Percentiles rank a stretch among this genome's conserved stretches.
Conservation (phyloP, 2,888 invertebrate genomes). For the Taphrorychus bicolor region DNA sequence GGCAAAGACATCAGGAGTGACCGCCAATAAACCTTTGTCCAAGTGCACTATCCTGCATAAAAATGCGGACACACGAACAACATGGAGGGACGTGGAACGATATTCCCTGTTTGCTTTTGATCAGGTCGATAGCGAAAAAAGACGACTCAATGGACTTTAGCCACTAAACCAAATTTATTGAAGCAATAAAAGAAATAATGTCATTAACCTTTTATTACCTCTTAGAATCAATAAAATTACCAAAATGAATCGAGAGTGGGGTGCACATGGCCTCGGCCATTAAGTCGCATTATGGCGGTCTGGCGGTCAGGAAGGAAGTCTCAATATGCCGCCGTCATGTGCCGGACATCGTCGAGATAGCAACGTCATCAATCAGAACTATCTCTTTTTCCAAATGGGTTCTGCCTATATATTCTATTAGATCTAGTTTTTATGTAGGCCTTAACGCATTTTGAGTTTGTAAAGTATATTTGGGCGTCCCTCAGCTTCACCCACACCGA, state of each 20-base stretch:
- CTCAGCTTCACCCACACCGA: slow-evolving; percentile 11
- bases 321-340: slow-evolving; percentile 58
- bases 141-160: background rate
- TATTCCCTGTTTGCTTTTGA: slow-evolving; percentile 13
- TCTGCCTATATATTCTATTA: slow-evolving; percentile 46
- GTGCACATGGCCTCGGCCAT: slow-evolving; percentile 49
- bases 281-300: slow-evolving; percentile 52
- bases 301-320: slow-evolving; percentile 58
- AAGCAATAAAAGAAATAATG: slow-evolving; percentile 16
- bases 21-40: slow-evolving; percentile 40
- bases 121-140: background rate
- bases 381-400: slow-evolving; percentile 53
- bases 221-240: slow-evolving; percentile 48
- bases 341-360: slow-evolving; percentile 57
- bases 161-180: slow-evolving; percentile 3
- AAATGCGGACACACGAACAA: slow-evolving; percentile 37
- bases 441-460: background rate
- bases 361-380: slow-evolving; percentile 59
- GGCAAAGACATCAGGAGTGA: slow-evolving; percentile 36
- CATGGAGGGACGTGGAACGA: slow-evolving; percentile 17
- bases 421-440: background rate
- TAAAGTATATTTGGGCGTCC: background rate
- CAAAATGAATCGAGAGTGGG: slow-evolving; percentile 47
- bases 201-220: slow-evolving; percentile 43
- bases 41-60: slow-evolving; percentile 40